Base-by-base conservation (phyloP, 1,140 invertebrate species). In the Tetragnatha versicolor region DNA sequence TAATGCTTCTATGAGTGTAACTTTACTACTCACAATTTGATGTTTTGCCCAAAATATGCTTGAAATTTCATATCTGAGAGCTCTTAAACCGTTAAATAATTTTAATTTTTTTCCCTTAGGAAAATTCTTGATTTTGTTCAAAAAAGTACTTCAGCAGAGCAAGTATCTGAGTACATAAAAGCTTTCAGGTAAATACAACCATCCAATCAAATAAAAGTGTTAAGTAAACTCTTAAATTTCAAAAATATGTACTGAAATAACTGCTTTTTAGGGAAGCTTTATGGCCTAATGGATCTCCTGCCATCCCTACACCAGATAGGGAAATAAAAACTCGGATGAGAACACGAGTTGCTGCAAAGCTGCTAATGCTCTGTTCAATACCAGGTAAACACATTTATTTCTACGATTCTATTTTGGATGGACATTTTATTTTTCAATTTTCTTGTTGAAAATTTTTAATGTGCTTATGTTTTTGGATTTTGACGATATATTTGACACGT, bases 71-170 rank as follows among this genome's bases (percentile, higher is more conserved):
- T 17, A 20, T 47, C 12, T 47, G 12, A 12, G 20, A 47, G 42
- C 20, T 17, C 20, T 20, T 3, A 47, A 20, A 47, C 20, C 20
- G 12, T 20, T 47, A 47, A 47, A 47, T 47, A 17, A 33, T 63
- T 6, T 17, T 63, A 17, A 33, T 65, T 37, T 65, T 73, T 39
- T 58, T 20, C 12, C 9, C 65, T 37, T 86, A 88, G 93, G 82
- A 91, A 94, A 86, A 97, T 98, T 81, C 88, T 97, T 20, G 95
- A 97, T 83, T 92, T 94, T 83, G 95, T 98, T 6, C 92, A 94
- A n/a, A 90, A 90, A 79, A 87, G 96, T 81, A 97, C 95, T 0
- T 94, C 93, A 82, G 93, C 95, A 27, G 91, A 93, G 76, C 94
- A 95, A 85, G 92, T 97, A 73, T 93, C 94, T 3, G 92, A 94